A percentile compares a stretch with the other conserved stretches of the same genome.
Evolutionary conservation across 2,113 vertebrate genomes (phyloP).

Genomic region (Scatophagus argus): DNA sequence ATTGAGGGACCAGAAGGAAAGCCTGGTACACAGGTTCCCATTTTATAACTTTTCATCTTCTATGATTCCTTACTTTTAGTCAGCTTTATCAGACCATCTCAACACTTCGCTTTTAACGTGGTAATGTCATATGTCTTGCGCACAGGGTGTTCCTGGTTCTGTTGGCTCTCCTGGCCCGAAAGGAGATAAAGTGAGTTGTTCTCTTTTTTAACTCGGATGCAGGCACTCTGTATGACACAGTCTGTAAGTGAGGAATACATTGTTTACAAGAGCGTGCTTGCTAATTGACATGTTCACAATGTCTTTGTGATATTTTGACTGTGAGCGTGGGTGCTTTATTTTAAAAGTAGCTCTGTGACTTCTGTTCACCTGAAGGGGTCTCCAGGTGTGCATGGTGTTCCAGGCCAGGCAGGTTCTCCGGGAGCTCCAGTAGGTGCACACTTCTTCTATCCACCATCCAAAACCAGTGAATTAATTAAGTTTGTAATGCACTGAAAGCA

Average conservation of each 20-base stretch:
- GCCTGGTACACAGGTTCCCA: slow-evolving; percentile 86
- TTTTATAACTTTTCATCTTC: slow-evolving; percentile 74
- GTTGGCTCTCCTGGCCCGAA: slow-evolving; percentile 75
- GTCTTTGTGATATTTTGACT: too few species aligned
- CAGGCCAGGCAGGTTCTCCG: slow-evolving; percentile 70
- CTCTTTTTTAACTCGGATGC: too few species aligned
- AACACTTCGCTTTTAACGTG: background rate
- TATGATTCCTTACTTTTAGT: background rate
- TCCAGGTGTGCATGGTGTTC: slow-evolving; percentile 73
- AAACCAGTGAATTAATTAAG: background rate
- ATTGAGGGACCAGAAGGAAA: slow-evolving; percentile 82
- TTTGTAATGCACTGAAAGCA: background rate
- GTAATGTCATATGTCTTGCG: slow-evolving; percentile 15
- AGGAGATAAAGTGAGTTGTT: slow-evolving; percentile 81
- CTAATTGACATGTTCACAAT: background rate
- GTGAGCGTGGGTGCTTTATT: background rate
- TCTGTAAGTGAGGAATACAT: background rate
- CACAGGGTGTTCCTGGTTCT: slow-evolving; percentile 80
- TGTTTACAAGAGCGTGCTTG: background rate
- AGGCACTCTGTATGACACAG: too few species aligned
- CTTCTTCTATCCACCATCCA: background rate
- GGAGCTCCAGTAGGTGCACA: slow-evolving; percentile 78
- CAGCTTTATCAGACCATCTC: background rate
- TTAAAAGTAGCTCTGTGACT: background rate
- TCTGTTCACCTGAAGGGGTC: slow-evolving; percentile 77